These are phyloP conservation scores for Bruchidius siliquastri DNA, from an alignment of 2,888 invertebrate species.

Conservation along the genomic window DNA sequence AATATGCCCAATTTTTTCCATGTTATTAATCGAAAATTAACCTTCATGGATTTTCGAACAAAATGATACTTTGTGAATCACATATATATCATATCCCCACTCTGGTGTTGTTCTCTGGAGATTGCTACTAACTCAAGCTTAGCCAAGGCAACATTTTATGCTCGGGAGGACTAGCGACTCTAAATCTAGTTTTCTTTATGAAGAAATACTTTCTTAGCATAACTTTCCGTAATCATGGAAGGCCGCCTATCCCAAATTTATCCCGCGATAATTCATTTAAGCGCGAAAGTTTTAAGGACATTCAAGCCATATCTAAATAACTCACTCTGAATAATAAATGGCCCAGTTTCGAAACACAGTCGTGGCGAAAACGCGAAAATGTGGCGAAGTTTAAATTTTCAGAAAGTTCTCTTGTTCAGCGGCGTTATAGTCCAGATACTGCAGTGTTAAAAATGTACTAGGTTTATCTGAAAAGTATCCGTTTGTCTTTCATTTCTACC, in stretches of 20 bases:
- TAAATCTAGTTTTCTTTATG: not conserved
- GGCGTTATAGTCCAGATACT: not conserved
- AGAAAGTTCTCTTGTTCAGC: not conserved
- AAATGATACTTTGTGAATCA: not conserved
- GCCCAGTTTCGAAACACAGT: not conserved
- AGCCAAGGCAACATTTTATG: not conserved
- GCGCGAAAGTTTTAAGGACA: not conserved
- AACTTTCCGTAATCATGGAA: not conserved
- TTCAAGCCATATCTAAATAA: not conserved
- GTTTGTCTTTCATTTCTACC: too few relatives aligned
- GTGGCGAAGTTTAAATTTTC: not conserved
- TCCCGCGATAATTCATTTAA: not conserved
- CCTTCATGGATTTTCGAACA: too few relatives aligned
- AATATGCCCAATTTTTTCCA: too few relatives aligned
- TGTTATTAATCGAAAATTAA: too few relatives aligned
- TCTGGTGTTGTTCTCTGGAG: not conserved
- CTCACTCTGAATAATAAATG: not conserved
- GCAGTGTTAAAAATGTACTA: too few relatives aligned
- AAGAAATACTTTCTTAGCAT: not conserved
- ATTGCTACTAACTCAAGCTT: not conserved
- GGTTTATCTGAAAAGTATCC: too few relatives aligned
- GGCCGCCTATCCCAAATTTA: not conserved
- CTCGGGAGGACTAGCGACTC: not conserved
- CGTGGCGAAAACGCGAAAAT: not conserved
- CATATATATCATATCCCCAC: not conserved